Base-by-base conservation (phyloP, 1,140 invertebrate genomes). In the Arctopsyche grandis region DNA sequence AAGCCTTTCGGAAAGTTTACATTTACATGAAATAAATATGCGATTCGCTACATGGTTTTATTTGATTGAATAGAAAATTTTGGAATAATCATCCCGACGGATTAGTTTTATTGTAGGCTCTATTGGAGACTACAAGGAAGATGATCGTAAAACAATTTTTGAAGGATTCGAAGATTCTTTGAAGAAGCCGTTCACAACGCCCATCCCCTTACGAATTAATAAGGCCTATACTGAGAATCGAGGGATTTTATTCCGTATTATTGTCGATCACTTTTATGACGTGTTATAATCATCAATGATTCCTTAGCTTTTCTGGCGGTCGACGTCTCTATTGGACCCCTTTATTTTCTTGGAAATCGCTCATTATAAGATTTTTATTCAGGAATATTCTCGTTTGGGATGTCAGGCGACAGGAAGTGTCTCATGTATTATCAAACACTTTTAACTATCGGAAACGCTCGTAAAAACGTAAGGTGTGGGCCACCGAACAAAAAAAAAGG, bases 81-180 rank as follows among this genome's bases (percentile, higher is more conserved):
- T n/a, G n/a, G n/a, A n/a, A n/a, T n/a, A 38, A 38, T 38, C 29
- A 38, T 38, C 29, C 29, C 1, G 29, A 7, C 29, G 29, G 29
- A 38, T 38, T 38, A 38, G 29, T 38, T 38, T 38, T 38, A 38
- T 38, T 38, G 29, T 1, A 38, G 29, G 29, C 7, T 38, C 7
- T 38, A 38, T 38, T 38, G 29, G 29, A 38, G 29, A 7, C 16
- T 75, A 79, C 46, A 76, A 76, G 78, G 78, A 79, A 79, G 78
- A 76, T 43, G n/a, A 44, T 52, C 48, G 69, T 79, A 79, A 79
- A 79, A 52, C 78, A 70, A 79, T 79, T 79, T 79, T 69, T 21
- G 29, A 19, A 66, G 21, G 71, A 78, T 70, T 77, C 24, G 43
- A 26, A 12, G 69, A 48, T 75, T 79, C 78, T 74, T 22, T 75